These are phyloP conservation scores for Phocides pigmalion DNA, from an alignment of 1,140 invertebrate genomes.

Conservation along the genomic window DNA sequence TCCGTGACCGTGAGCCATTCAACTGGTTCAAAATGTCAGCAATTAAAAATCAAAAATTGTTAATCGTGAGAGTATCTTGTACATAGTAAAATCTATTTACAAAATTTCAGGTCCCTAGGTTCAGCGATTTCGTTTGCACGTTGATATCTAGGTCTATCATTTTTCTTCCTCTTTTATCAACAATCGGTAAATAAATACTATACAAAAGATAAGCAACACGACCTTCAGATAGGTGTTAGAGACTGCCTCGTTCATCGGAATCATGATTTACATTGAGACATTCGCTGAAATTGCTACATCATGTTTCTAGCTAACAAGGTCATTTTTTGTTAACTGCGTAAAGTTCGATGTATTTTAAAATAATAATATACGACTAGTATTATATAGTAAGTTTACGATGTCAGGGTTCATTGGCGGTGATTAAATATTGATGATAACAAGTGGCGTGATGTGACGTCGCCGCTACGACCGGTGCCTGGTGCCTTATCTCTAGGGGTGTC, in stretches of 20 bases:
- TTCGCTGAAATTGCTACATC: not conserved
- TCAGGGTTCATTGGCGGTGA: conserved; percentile 58
- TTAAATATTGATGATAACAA: conserved; percentile 53
- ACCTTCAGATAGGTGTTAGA: not conserved
- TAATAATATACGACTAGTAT: not conserved
- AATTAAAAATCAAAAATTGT: too few relatives aligned
- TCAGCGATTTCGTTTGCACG: too few relatives aligned
- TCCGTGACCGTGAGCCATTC: too few relatives aligned
- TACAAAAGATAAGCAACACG: too few relatives aligned
- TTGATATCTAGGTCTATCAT: too few relatives aligned
- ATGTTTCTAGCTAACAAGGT: not conserved
- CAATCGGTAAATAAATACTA: too few relatives aligned
- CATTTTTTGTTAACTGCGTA: not conserved
- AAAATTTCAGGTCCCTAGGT: too few relatives aligned
- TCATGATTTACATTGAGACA: not conserved
- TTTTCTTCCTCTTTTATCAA: too few relatives aligned
- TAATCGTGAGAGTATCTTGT: too few relatives aligned
- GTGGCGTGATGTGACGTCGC: conserved; percentile 74
- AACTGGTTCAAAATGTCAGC: too few relatives aligned
- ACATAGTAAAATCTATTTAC: too few relatives aligned
- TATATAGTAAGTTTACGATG: conserved; percentile 37
- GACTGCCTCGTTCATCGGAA: not conserved
- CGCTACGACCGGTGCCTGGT: conserved; percentile 5
- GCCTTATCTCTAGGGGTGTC: conserved; percentile 16
- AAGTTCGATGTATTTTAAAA: conserved; percentile 11